Evolutionary conservation across 2,113 vertebrate genomes (phyloP).

Genomic region (Lepidiolamprologus cunningtoni): DNA sequence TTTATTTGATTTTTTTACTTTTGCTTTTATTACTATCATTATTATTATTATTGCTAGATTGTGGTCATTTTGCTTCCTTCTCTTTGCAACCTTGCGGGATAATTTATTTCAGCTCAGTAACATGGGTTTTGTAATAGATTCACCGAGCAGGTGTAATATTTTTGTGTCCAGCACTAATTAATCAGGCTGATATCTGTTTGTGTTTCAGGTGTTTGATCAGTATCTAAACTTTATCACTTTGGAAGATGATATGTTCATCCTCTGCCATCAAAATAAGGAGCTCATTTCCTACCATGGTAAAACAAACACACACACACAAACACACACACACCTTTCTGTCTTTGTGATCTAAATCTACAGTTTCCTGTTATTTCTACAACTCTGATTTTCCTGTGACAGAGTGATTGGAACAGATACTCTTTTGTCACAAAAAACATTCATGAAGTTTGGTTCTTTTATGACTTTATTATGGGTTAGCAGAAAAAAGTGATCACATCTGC

Average conservation of each 20-base stretch:
- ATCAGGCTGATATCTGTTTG: neutral
- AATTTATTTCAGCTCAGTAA: neutral
- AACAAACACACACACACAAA: constrained; percentile 8
- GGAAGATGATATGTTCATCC: constrained; percentile 97
- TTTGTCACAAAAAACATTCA: no score
- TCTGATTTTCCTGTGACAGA: no score
- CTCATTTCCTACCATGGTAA: constrained; percentile 93
- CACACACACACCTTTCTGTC: neutral
- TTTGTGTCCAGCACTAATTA: neutral
- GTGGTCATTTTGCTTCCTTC: neutral
- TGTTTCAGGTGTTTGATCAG: constrained; percentile 90
- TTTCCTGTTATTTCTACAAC: neutral
- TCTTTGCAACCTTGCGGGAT: neutral
- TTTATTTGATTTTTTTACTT: neutral
- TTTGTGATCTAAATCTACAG: neutral
- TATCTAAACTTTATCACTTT: constrained; percentile 99
- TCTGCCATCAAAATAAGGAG: constrained; percentile 96
- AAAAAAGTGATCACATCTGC: no score
- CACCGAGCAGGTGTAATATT: neutral
- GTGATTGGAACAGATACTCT: no score
- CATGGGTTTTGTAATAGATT: neutral
- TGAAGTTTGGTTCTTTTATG: no score
- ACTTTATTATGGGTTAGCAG: no score
- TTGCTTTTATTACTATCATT: neutral
- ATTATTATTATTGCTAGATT: neutral